Evolutionary conservation across 2,888 invertebrate species (phyloP), one percentile per base, ranked within the genome.

Genomic region (Endomychus coccineus): DNA sequence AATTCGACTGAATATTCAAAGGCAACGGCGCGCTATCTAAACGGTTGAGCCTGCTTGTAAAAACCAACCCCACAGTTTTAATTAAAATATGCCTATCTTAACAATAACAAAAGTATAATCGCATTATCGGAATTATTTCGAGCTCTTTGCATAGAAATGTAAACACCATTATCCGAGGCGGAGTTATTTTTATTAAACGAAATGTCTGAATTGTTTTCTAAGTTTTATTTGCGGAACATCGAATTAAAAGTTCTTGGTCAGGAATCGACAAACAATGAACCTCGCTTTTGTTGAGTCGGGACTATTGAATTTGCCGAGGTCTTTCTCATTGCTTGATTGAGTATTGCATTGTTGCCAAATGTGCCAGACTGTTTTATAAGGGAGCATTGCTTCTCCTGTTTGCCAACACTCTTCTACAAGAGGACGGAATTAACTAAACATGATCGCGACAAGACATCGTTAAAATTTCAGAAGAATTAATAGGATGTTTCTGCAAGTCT

Each of bases 101-200:
- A 44, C 45, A 49, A 49, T 46, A 48, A 47, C 49, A 46, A 42
- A 47, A 47, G 47, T 44, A 44, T 49, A 49, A 49, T 49, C 49
- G 49, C 44, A 48, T 49, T 49, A 49, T 44, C 44, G 43, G 34
- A 43, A 43, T 45, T 44, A 46, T 39, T 44, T 40, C 23, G 14
- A 35, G 27, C 39, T 39, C 36, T 40, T 39, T 32, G 27, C 34
- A 37, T 34, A 22, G 40, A 19, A 19, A 19, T 19, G 21, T n/a
- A 19, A 19, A 19, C 6, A 19, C n/a, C 6, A n/a, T 7, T 19
- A n/a, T n/a, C 6, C 21, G 6, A n/a, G 21, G n/a, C 29, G 23
- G 34, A 37, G 43, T 40, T 37, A 36, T 40, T 43, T 40, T 40
- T n/a, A n/a, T n/a, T n/a, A n/a, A n/a, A n/a, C 37, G 40, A 37